phyloP scores from a whole-genome alignment of 1,140 invertebrate species.

The Meloidogyne chitwoodi region DNA sequence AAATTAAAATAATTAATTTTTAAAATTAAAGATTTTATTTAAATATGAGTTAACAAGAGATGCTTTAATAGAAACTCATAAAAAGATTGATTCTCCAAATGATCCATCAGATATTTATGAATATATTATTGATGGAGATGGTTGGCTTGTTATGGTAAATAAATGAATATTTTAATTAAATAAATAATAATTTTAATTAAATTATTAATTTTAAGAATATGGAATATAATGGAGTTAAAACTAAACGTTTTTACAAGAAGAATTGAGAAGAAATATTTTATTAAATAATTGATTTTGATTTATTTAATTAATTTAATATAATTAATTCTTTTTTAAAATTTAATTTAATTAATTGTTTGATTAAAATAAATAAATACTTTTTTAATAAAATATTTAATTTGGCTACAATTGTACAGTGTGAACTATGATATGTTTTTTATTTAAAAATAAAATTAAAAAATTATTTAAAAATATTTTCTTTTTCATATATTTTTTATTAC shows the following conservation, averaged over 20 bases:
- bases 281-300: no score
- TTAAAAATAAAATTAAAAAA: no score
- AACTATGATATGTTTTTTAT: no score
- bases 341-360: no score
- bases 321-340: no score
- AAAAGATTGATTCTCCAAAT: slow-evolving; percentile 20
- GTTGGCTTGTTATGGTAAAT: slow-evolving; percentile 35
- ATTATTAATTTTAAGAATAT: slow-evolving; percentile 23
- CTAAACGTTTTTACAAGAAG: slow-evolving; percentile 34
- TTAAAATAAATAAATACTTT: no score
- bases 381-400: no score
- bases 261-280: neutral
- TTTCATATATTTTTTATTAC: no score
- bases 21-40: slow-evolving; percentile 37
- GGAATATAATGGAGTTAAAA: slow-evolving; percentile 34
- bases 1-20: neutral
- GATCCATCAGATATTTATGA: slow-evolving; percentile 20
- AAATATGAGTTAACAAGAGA: slow-evolving; percentile 27
- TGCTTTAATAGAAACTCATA: slow-evolving; percentile 28
- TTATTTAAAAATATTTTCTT: no score
- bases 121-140: slow-evolving; percentile 30
- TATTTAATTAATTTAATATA: no score
- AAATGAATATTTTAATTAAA: neutral
- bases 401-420: no score
- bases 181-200: slow-evolving; percentile 4